Percentiles rank a stretch among this genome's conserved stretches.
phyloP scores from a whole-genome alignment of 2,888 invertebrate genomes.

The Drosophila leonis region DNA sequence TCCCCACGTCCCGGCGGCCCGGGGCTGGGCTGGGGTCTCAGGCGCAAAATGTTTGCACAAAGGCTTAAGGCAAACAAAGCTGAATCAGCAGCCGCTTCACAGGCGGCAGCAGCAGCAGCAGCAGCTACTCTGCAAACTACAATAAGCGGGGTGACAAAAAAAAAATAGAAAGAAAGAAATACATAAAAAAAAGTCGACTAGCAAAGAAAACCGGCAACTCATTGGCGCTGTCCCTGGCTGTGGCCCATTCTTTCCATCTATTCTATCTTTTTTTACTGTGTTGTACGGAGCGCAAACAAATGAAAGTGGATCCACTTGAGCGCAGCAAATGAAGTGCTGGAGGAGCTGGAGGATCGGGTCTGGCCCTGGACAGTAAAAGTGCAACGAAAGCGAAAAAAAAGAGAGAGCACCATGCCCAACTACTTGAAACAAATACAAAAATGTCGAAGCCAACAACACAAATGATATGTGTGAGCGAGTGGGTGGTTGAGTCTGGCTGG shows the following conservation, averaged over 20 bases:
- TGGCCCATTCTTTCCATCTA: slow-evolving; percentile 31
- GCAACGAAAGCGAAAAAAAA: slow-evolving; percentile 80
- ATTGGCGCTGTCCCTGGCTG: slow-evolving; percentile 58
- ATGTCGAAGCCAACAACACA: slow-evolving; percentile 72
- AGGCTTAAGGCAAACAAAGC: slow-evolving; percentile 83
- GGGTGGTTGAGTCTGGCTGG: slow-evolving; percentile 45
- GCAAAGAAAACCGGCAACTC: slow-evolving; percentile 57
- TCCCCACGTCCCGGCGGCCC: slow-evolving; percentile 37
- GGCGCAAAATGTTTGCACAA: slow-evolving; percentile 82
- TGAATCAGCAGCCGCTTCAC: slow-evolving; percentile 74
- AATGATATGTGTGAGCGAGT: slow-evolving; percentile 62
- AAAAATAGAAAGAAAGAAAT: slow-evolving; percentile 45
- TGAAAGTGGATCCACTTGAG: slow-evolving; percentile 83
- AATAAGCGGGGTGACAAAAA: slow-evolving; percentile 62
- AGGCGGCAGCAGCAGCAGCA: slow-evolving; percentile 48
- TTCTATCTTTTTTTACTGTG: slow-evolving; percentile 32
- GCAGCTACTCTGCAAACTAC: slow-evolving; percentile 73
- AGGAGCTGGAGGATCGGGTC: slow-evolving; percentile 51
- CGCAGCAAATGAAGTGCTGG: slow-evolving; percentile 81
- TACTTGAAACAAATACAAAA: slow-evolving; percentile 77
- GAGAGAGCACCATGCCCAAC: slow-evolving; percentile 15
- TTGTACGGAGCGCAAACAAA: slow-evolving; percentile 76
- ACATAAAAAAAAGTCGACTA: slow-evolving; percentile 24
- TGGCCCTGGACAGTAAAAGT: slow-evolving; percentile 73
- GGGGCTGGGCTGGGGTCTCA: slow-evolving; percentile 52